phyloP scores from a whole-genome alignment of 92 coral and sea anemone species.

The Bergia puertoricense region DNA sequence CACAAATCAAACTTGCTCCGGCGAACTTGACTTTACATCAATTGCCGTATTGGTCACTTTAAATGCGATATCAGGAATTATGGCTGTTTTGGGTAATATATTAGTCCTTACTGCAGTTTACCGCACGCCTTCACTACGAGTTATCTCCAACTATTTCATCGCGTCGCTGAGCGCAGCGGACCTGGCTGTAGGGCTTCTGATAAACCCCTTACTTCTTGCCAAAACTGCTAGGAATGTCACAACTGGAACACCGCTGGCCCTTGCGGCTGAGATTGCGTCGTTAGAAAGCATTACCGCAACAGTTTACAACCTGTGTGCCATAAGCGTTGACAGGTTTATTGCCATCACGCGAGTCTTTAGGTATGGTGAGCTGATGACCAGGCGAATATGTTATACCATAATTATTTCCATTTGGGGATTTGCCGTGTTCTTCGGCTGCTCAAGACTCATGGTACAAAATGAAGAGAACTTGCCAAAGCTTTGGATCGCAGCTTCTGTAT shows the following conservation, averaged over 20 bases:
- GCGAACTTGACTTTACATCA: neutral
- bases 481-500: slow-evolving; percentile 31
- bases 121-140: slow-evolving; percentile 35
- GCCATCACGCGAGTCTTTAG: slow-evolving; percentile 31
- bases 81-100: slow-evolving; percentile 35
- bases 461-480: slow-evolving; percentile 40
- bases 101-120: slow-evolving; percentile 39
- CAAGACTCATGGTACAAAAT: slow-evolving; percentile 12
- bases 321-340: slow-evolving; percentile 32
- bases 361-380: slow-evolving; percentile 22
- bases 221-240: slow-evolving; percentile 33
- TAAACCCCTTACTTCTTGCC: slow-evolving; percentile 31
- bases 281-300: slow-evolving; percentile 32
- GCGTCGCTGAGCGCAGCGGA: slow-evolving; percentile 43
- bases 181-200: slow-evolving; percentile 5
- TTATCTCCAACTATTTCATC: slow-evolving; percentile 31
- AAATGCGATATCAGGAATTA: slow-evolving; percentile 20
- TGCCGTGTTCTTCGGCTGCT: slow-evolving; percentile 32
- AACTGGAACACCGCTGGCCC: slow-evolving; percentile 21
- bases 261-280: slow-evolving; percentile 34
- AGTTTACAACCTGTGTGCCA: slow-evolving; percentile 34
- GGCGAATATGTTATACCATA: neutral
- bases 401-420: slow-evolving; percentile 23
- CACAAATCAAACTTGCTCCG: slow-evolving; percentile 8
- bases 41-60: neutral